Percentiles rank a stretch among this genome's conserved stretches.
Evolutionary conservation across 2,888 invertebrate species (phyloP).

Genomic region (Trilocha varians): DNA sequence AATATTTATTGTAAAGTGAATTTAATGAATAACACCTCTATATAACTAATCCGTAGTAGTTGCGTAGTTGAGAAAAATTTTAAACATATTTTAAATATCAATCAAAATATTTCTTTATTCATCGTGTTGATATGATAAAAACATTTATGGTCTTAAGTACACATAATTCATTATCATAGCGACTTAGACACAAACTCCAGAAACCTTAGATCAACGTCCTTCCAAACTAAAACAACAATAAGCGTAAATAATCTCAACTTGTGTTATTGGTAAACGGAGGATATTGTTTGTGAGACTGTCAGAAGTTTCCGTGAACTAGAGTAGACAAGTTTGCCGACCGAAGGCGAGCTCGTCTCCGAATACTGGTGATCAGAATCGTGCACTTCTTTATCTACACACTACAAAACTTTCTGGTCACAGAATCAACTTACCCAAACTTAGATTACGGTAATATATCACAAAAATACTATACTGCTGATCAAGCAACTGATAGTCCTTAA

Average conservation of each 20-base stretch:
- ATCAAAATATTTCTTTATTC: too few relatives aligned
- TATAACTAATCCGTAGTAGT: too few relatives aligned
- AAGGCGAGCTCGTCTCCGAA: constrained; percentile 12
- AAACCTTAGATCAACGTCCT: too few relatives aligned
- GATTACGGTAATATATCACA: neutral
- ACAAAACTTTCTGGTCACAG: neutral
- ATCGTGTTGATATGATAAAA: too few relatives aligned
- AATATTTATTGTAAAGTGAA: too few relatives aligned
- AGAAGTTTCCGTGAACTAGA: constrained; percentile 39
- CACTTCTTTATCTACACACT: constrained; percentile 1
- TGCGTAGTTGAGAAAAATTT: too few relatives aligned
- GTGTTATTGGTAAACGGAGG: constrained; percentile 39
- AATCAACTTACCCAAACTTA: neutral
- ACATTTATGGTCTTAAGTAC: too few relatives aligned
- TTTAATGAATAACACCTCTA: too few relatives aligned
- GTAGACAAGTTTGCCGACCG: constrained; percentile 25
- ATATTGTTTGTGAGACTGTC: constrained; percentile 39
- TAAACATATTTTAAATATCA: too few relatives aligned
- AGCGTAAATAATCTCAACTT: constrained; percentile 32
- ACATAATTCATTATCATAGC: too few relatives aligned
- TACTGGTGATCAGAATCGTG: constrained; percentile 3
- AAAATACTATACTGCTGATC: neutral
- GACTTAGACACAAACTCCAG: too few relatives aligned
- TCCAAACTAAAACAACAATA: constrained; percentile 14
- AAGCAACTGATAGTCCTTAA: too few relatives aligned